phyloP scores from a whole-genome alignment of 2,888 invertebrate species.

The Mellilla xanthometata region DNA sequence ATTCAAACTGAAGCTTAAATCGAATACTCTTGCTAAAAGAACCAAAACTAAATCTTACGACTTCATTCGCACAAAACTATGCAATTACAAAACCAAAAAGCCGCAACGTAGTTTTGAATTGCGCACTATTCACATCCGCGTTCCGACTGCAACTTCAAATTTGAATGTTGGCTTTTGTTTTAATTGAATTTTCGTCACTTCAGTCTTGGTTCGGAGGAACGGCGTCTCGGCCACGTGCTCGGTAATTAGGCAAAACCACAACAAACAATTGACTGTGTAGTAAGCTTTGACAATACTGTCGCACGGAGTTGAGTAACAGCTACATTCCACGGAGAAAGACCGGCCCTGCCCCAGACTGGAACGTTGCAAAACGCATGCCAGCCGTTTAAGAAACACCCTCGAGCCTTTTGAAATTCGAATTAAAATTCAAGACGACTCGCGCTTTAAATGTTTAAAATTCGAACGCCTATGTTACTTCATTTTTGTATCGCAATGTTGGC shows the following conservation, averaged over 20 bases:
- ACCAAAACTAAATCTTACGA: no score
- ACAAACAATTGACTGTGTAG: conserved; percentile 28
- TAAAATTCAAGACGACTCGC: conserved; percentile 63
- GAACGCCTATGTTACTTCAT: conserved; percentile 46
- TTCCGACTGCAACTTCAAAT: conserved; percentile 4
- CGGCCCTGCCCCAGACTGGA: conserved; percentile 58
- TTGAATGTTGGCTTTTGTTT: conserved; percentile 13
- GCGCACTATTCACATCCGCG: conserved; percentile 23
- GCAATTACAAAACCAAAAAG: conserved; percentile 15
- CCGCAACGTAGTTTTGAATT: conserved; percentile 18
- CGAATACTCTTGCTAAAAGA: no score
- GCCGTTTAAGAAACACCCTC: conserved; percentile 58
- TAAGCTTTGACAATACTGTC: conserved; percentile 32
- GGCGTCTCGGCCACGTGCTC: conserved; percentile 36
- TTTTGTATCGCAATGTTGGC: conserved; percentile 46
- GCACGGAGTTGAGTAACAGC: conserved; percentile 34
- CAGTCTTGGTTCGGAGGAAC: conserved; percentile 28
- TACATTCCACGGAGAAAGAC: conserved; percentile 68
- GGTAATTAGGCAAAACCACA: conserved; percentile 20
- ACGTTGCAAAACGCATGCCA: conserved; percentile 59
- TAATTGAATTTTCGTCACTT: conserved; percentile 17
- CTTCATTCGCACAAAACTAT: background rate
- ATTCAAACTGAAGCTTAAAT: no score
- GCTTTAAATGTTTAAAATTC: conserved; percentile 33
- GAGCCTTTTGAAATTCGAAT: conserved; percentile 65